Evolutionary conservation across 2,113 vertebrate species (phyloP).

Genomic region (Myiozetetes cayanensis): DNA sequence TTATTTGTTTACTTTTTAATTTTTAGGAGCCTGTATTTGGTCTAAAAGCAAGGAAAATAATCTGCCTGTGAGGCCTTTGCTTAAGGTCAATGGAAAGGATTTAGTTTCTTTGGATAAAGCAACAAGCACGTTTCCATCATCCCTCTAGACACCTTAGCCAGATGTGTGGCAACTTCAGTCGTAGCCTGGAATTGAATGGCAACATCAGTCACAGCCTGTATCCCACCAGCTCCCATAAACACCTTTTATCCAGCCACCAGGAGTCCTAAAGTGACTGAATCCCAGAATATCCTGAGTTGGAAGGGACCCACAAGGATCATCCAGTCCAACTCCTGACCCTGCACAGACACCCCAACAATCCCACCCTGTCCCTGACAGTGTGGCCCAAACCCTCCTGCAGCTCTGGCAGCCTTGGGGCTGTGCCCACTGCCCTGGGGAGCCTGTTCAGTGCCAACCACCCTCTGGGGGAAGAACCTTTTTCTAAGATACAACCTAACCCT

Average conservation of each 20-base stretch:
- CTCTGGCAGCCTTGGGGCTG: not conserved
- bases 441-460: not conserved
- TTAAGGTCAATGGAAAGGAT: conserved; percentile 5
- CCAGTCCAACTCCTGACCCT: not conserved
- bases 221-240: not conserved
- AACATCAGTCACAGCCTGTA: not conserved
- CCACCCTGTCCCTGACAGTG: no score
- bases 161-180: not conserved
- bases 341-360: not conserved
- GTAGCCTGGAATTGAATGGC: not conserved
- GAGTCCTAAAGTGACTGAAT: not conserved
- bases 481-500: not conserved
- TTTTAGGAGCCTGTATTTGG: not conserved
- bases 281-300: no score
- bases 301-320: not conserved
- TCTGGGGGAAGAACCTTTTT: not conserved
- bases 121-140: conserved; percentile 6
- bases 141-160: not conserved
- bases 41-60: not conserved
- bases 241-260: accelerated
- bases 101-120: not conserved
- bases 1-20: not conserved
- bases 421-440: not conserved
- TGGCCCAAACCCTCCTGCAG: not conserved
- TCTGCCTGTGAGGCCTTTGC: not conserved